Evolutionary conservation across 2,797 vertebrate genomes (phyloP).

Genomic region (Ptychadena robeensis): DNA sequence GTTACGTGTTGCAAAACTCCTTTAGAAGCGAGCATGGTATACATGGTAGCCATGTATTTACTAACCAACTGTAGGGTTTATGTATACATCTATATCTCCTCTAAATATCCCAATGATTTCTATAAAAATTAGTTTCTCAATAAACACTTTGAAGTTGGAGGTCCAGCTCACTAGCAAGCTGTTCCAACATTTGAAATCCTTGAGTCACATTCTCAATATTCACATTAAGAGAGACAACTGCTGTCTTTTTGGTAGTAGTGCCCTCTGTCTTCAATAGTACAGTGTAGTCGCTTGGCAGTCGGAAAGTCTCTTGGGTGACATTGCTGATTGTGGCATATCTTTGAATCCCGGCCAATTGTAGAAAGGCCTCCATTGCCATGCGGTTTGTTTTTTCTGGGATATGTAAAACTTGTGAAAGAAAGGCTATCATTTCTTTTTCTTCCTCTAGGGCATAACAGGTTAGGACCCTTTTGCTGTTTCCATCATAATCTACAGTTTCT

Average conservation of each 20-base stretch:
- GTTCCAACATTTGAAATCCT: slow-evolving; percentile 66
- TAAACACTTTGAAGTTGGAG: slow-evolving; percentile 43
- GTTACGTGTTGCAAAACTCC: no score
- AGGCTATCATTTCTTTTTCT: slow-evolving; percentile 54
- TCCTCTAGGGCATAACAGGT: slow-evolving; percentile 54
- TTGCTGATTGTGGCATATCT: slow-evolving; percentile 61
- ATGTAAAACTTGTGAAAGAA: slow-evolving; percentile 59
- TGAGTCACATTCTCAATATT: slow-evolving; percentile 62
- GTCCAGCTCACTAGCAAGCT: slow-evolving; percentile 61
- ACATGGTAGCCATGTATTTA: no score
- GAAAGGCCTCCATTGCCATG: slow-evolving; percentile 53
- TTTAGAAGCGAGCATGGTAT: no score
- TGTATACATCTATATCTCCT: no score
- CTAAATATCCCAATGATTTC: no score
- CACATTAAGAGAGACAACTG: slow-evolving; percentile 51
- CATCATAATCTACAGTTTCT: neutral
- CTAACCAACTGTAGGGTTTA: no score
- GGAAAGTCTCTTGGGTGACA: slow-evolving; percentile 54
- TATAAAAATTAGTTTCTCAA: neutral
- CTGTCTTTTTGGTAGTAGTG: slow-evolving; percentile 34
- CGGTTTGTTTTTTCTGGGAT: slow-evolving; percentile 7
- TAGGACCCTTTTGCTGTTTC: neutral
- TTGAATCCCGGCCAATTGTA: slow-evolving; percentile 57
- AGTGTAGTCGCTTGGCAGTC: slow-evolving; percentile 55
- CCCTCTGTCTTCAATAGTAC: slow-evolving; percentile 60